These are phyloP conservation scores for Orussus abietinus DNA, from an alignment of 1,140 invertebrate genomes.

Conservation along the genomic window DNA sequence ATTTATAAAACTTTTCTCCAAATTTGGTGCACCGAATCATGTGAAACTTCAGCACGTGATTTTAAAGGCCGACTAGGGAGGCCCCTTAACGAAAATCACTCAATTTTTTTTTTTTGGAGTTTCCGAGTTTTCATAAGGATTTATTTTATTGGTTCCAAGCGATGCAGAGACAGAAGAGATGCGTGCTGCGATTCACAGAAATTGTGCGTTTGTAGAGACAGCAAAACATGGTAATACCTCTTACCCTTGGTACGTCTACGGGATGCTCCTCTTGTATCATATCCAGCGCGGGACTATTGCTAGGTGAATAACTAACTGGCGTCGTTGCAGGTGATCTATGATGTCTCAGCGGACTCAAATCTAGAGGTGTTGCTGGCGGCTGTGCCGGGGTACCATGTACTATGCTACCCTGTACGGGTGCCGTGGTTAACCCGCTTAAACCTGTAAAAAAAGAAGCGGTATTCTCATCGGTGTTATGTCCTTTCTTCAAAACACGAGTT, in stretches of 20 bases:
- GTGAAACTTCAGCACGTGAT: too few species aligned
- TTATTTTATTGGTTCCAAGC: too few species aligned
- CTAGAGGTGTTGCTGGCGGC: slow-evolving; percentile 45
- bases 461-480: too few species aligned
- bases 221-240: slow-evolving; percentile 19
- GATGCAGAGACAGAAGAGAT: too few species aligned
- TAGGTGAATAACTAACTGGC: slow-evolving; percentile 52
- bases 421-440: slow-evolving; percentile 47
- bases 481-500: too few species aligned
- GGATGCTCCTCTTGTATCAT: slow-evolving; percentile 82
- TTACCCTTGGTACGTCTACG: slow-evolving; percentile 52
- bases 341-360: slow-evolving; percentile 49
- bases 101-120: slow-evolving; percentile 7
- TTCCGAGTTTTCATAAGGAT: too few species aligned
- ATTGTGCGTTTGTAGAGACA: too few species aligned
- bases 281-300: slow-evolving; percentile 67
- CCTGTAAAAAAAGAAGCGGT: slow-evolving; percentile 29
- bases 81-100: too few species aligned
- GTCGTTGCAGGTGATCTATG: slow-evolving; percentile 53
- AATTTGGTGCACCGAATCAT: too few species aligned
- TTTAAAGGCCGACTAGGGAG: too few species aligned
- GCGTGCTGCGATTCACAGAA: too few species aligned
- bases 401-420: slow-evolving; percentile 49
- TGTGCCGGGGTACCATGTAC: slow-evolving; percentile 52
- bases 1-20: too few species aligned